Evolutionary conservation across 2,797 vertebrate species (phyloP).

Genomic region (Anableps anableps): DNA sequence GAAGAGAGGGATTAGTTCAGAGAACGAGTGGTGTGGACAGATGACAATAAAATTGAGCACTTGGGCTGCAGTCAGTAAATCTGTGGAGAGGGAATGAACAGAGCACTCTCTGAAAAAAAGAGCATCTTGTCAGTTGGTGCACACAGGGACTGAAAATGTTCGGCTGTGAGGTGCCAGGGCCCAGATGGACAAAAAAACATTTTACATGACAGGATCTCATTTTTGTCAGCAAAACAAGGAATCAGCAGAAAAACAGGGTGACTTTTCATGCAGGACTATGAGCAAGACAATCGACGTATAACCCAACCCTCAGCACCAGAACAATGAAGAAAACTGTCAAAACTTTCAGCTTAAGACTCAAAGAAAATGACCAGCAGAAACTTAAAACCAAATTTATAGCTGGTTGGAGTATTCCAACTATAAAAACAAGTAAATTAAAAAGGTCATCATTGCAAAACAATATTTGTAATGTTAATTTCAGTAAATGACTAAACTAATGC

Average conservation of each 20-base stretch:
- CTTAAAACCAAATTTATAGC: not conserved
- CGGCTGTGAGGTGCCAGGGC: not conserved
- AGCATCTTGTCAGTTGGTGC: not conserved
- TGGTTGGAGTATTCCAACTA: not conserved
- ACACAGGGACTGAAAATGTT: not conserved
- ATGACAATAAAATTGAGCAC: constrained; percentile 10
- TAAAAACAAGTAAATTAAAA: not conserved
- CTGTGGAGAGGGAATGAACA: not conserved
- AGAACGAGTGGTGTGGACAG: constrained; percentile 5
- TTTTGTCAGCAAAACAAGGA: constrained; percentile 7
- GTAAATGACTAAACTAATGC: not conserved
- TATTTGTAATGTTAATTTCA: not conserved
- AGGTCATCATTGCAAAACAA: not conserved
- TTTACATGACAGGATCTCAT: not conserved
- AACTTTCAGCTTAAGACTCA: not conserved
- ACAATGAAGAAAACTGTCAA: not conserved
- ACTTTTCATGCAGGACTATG: not conserved
- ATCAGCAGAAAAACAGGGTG: not conserved
- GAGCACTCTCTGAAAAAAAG: not conserved
- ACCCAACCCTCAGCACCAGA: not conserved
- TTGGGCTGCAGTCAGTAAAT: constrained; percentile 8
- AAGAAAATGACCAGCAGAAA: not conserved
- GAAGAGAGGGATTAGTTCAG: constrained; percentile 8
- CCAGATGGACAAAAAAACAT: constrained; percentile 6
- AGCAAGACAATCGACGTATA: not conserved